Percentiles rank a stretch among this genome's conserved stretches.
phyloP scores from a whole-genome alignment of 2,888 invertebrate genomes.

The Callyntrura guangdongensis region DNA sequence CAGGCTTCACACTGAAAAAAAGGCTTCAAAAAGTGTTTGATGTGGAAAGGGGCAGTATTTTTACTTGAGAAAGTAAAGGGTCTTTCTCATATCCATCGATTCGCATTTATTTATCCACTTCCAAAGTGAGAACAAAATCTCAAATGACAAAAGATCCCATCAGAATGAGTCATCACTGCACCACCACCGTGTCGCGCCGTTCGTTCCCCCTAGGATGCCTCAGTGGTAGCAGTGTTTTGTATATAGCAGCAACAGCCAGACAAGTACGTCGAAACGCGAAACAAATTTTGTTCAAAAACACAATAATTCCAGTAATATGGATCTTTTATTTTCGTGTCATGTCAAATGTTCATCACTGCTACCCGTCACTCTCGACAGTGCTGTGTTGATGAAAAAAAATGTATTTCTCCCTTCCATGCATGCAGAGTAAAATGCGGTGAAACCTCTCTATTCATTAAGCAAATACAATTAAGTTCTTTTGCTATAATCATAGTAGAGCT shows the following conservation, averaged over 20 bases:
- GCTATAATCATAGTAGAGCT: background rate
- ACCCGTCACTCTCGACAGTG: constrained; percentile 50
- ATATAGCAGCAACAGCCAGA: background rate
- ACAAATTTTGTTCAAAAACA: constrained; percentile 54
- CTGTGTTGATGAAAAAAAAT: constrained; percentile 41
- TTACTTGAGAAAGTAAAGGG: constrained; percentile 29
- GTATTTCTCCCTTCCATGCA: constrained; percentile 8
- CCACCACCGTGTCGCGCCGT: background rate
- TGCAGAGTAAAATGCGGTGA: background rate
- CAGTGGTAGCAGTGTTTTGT: too few species aligned
- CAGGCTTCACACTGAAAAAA: constrained; percentile 61
- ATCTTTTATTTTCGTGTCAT: constrained; percentile 47
- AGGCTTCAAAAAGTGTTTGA: constrained; percentile 59
- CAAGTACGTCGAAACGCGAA: background rate
- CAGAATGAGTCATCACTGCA: constrained; percentile 64
- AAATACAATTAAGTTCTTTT: constrained; percentile 71
- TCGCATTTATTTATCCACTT: constrained; percentile 40
- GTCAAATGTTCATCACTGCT: constrained; percentile 44
- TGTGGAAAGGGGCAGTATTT: constrained; percentile 61
- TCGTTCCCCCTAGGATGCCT: background rate
- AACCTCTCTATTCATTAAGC: constrained; percentile 59
- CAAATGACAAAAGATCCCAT: constrained; percentile 70
- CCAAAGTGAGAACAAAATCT: constrained; percentile 60
- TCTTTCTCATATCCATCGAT: constrained; percentile 40
- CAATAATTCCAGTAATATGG: constrained; percentile 24